Evolutionary conservation across 64 coral and sea anemone species (phyloP).

Genomic region (Actinia equina): DNA sequence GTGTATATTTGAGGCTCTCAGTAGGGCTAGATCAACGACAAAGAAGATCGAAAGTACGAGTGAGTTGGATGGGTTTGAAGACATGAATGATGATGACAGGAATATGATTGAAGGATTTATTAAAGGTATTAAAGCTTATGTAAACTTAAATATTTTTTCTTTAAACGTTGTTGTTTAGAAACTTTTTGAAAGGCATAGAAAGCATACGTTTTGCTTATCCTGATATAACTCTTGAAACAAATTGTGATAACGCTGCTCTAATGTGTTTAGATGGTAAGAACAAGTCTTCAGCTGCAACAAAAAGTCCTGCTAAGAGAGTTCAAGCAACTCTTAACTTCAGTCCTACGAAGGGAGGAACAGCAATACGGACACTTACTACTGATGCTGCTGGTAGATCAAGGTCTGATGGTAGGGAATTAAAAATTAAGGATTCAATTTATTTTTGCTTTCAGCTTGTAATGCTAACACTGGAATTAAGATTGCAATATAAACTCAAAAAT

Average conservation of each 20-base stretch:
- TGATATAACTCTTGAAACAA: too few relatives aligned
- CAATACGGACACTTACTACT: conserved; percentile 12
- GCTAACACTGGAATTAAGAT: not conserved
- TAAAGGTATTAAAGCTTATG: conserved; percentile 45
- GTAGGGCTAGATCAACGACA: conserved; percentile 76
- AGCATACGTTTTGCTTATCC: not conserved
- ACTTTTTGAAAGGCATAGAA: not conserved
- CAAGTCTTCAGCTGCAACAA: conserved; percentile 5
- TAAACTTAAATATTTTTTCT: not conserved
- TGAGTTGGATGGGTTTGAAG: conserved; percentile 82
- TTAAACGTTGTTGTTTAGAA: not conserved
- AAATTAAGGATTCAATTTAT: too few relatives aligned
- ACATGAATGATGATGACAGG: conserved; percentile 77
- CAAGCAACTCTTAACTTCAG: conserved; percentile 59
- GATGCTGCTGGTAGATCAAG: not conserved
- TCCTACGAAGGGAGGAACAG: conserved; percentile 15
- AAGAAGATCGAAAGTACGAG: conserved; percentile 71
- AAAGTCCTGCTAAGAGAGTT: conserved; percentile 44
- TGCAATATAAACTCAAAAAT: too few relatives aligned
- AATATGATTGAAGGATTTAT: conserved; percentile 68
- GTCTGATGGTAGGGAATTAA: not conserved
- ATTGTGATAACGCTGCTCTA: not conserved
- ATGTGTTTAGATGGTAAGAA: not conserved
- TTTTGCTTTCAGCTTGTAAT: too few relatives aligned
- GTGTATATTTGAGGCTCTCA: conserved; percentile 87